These are phyloP conservation scores for Perodicticus potto DNA, from an alignment of 2,797 vertebrate species.

Conservation along the genomic window DNA sequence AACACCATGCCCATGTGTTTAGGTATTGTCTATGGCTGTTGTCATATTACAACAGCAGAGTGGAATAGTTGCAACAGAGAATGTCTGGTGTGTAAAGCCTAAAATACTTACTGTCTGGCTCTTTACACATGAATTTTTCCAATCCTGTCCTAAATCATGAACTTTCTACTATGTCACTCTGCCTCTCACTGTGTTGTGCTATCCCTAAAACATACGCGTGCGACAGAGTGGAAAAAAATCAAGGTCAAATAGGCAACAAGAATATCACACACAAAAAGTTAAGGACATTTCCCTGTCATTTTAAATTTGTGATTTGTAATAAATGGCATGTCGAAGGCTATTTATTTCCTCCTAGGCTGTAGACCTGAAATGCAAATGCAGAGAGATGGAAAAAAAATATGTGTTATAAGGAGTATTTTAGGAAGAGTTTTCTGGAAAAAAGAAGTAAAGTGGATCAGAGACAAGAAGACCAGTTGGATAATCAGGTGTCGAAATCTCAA, in stretches of 20 bases:
- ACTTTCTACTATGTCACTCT: not conserved
- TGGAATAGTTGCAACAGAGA: not conserved
- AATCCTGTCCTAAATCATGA: slow-evolving; percentile 20
- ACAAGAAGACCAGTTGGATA: not conserved
- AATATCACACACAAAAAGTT: not conserved
- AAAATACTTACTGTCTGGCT: slow-evolving; percentile 33
- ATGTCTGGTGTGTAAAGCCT: not conserved
- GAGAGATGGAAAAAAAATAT: not conserved
- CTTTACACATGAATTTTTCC: slow-evolving; percentile 29
- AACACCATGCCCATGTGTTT: not conserved
- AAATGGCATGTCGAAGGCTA: slow-evolving; percentile 1
- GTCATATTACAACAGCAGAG: not conserved
- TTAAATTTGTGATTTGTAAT: slow-evolving; percentile 56
- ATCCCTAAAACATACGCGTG: not conserved
- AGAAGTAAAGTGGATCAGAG: not conserved
- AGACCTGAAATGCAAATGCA: slow-evolving; percentile 50
- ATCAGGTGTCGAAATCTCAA: slow-evolving; percentile 41
- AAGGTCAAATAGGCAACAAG: not conserved
- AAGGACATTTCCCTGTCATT: not conserved
- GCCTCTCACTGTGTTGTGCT: not conserved
- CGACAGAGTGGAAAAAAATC: not conserved
- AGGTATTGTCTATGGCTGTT: not conserved
- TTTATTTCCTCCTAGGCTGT: slow-evolving; percentile 7
- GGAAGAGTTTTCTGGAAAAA: not conserved
- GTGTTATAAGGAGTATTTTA: slow-evolving; percentile 22